Evolutionary conservation across 2,888 invertebrate species (phyloP).

Genomic region (Glaucopsyche alexis): DNA sequence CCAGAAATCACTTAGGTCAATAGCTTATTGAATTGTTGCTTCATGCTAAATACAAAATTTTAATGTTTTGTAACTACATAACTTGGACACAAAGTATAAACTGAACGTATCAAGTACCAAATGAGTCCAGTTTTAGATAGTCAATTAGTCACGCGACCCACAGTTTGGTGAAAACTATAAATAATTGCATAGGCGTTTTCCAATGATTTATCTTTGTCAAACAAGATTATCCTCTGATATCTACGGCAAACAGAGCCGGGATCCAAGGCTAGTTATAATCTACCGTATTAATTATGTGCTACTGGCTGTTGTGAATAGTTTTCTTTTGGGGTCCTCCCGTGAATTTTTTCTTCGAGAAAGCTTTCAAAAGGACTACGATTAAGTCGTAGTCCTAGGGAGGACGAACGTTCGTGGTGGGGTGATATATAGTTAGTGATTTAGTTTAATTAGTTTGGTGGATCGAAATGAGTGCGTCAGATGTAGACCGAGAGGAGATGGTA

Average conservation of each 20-base stretch:
- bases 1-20: too few species aligned
- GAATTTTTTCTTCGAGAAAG: neutral
- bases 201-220: constrained; percentile 52
- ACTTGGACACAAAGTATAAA: too few species aligned
- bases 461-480: constrained; percentile 19
- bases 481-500: constrained; percentile 45
- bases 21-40: too few species aligned
- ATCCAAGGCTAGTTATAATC: constrained; percentile 47
- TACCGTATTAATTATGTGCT: constrained; percentile 30
- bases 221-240: constrained; percentile 54
- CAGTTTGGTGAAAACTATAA: constrained; percentile 37
- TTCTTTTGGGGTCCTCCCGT: neutral
- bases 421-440: neutral
- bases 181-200: constrained; percentile 49
- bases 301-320: neutral
- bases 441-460: neutral
- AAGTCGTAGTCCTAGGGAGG: neutral
- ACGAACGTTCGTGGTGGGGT: neutral
- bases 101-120: neutral
- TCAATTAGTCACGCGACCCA: neutral
- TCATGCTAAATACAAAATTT: too few species aligned
- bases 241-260: constrained; percentile 48
- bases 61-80: too few species aligned
- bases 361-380: neutral
- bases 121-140: too few species aligned